These are phyloP conservation scores for Oikopleura albicans DNA, from an alignment of 23 tunicate species.

Conservation along the genomic window DNA sequence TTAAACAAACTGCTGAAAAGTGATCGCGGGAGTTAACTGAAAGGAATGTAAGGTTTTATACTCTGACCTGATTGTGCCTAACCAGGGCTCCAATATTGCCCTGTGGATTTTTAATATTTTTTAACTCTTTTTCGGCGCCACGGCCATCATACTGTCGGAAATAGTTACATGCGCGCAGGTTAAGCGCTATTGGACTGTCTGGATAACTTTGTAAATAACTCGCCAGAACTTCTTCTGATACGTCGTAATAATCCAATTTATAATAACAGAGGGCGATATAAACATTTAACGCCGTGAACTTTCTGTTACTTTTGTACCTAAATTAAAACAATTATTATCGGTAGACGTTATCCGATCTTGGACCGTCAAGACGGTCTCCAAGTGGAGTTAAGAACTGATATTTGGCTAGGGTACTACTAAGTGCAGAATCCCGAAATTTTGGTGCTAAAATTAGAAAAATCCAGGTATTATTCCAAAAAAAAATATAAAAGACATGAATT, in stretches of 20 bases:
- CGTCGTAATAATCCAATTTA: constrained; percentile 93
- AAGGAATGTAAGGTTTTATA: background rate
- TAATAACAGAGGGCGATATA: constrained; percentile 89
- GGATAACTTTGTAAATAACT: constrained; percentile 56
- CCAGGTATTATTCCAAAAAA: too few species aligned
- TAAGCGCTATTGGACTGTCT: constrained; percentile 83
- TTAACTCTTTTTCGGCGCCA: constrained; percentile 82
- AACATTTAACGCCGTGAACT: constrained; percentile 72
- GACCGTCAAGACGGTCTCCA: too few species aligned
- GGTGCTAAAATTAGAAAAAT: too few species aligned
- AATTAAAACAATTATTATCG: too few species aligned
- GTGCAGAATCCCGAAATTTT: too few species aligned
- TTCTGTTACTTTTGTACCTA: constrained; percentile 27
- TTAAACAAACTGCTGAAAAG: too few species aligned
- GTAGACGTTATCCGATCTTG: too few species aligned
- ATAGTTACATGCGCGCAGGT: constrained; percentile 88
- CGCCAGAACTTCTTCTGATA: constrained; percentile 96
- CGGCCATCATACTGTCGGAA: constrained; percentile 78
- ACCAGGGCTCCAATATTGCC: constrained; percentile 30
- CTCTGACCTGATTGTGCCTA: constrained; percentile 68
- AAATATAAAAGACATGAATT: too few species aligned
- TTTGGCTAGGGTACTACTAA: too few species aligned
- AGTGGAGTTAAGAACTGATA: background rate
- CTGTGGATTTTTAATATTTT: constrained; percentile 27
- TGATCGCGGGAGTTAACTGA: background rate